These are phyloP conservation scores for Macropodus opercularis DNA, from an alignment of 2,797 vertebrate species.

Conservation along the genomic window DNA sequence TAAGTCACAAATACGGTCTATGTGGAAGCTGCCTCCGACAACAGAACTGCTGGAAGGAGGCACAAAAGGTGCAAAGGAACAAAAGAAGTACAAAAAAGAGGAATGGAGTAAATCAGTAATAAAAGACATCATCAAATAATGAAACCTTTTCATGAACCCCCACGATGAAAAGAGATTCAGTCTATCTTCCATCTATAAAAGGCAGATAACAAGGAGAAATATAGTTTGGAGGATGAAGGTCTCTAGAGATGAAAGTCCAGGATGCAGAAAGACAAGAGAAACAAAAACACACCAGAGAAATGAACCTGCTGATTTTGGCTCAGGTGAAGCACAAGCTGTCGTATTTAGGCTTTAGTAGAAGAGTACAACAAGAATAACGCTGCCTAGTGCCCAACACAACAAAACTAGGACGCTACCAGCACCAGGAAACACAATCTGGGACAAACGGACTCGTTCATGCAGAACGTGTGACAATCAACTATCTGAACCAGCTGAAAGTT, in stretches of 20 bases:
- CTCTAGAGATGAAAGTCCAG: conserved; percentile 13
- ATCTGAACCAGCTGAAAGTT: too few relatives aligned
- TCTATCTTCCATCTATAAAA: too few relatives aligned
- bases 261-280: conserved; percentile 5
- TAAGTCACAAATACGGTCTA: conserved; percentile 18
- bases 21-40: background rate
- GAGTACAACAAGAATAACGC: conserved; percentile 14
- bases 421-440: too few relatives aligned
- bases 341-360: conserved; percentile 21
- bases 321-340: conserved; percentile 24
- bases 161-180: background rate
- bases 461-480: too few relatives aligned
- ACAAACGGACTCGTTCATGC: too few relatives aligned
- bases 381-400: background rate
- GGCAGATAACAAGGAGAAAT: too few relatives aligned
- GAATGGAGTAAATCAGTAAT: background rate
- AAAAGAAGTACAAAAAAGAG: background rate
- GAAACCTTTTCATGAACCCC: conserved; percentile 2
- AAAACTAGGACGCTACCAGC: background rate
- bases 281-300: conserved; percentile 31
- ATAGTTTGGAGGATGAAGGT: background rate
- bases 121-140: background rate
- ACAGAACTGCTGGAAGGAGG: background rate
- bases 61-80: background rate
- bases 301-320: conserved; percentile 58